Conservation (phyloP, 2,888 invertebrate species). For the Tenthredo scrophulariae region DNA sequence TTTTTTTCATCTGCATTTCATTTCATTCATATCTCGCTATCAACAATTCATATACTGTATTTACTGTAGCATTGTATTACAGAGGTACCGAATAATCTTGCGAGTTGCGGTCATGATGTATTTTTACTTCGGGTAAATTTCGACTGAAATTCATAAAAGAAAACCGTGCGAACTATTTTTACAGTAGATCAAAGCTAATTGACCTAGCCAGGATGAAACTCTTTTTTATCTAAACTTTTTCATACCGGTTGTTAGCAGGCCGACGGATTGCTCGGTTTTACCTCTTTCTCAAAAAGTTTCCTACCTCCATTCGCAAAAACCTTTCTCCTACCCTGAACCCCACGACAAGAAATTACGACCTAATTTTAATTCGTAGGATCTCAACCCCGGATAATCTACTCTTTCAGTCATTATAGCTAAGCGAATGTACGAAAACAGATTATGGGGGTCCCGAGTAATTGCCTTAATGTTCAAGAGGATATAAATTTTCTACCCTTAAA, state of each 20-base stretch:
- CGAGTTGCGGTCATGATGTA: neutral
- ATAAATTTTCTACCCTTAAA: constrained; percentile 25
- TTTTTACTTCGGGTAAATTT: neutral
- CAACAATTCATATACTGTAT: neutral
- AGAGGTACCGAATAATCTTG: neutral
- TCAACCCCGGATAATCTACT: constrained; percentile 44
- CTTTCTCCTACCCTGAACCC: neutral
- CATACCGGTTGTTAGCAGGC: neutral
- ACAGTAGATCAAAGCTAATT: neutral
- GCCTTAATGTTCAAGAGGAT: constrained; percentile 42
- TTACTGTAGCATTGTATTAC: neutral
- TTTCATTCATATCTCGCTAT: neutral
- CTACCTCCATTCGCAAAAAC: constrained; percentile 27
- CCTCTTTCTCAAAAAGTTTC: constrained; percentile 29
- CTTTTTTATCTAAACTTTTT: constrained; percentile 13
- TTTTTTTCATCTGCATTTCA: neutral
- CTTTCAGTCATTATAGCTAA: constrained; percentile 44
- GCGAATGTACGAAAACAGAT: constrained; percentile 49
- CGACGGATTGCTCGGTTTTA: constrained; percentile 36
- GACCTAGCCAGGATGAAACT: neutral
- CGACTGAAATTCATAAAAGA: neutral
- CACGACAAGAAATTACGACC: constrained; percentile 45
- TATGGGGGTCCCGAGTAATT: constrained; percentile 33
- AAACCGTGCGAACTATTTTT: constrained; percentile 25
- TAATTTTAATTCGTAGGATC: constrained; percentile 46